phyloP scores from a whole-genome alignment of 2,888 invertebrate species.

The Drosophila subquinaria region DNA sequence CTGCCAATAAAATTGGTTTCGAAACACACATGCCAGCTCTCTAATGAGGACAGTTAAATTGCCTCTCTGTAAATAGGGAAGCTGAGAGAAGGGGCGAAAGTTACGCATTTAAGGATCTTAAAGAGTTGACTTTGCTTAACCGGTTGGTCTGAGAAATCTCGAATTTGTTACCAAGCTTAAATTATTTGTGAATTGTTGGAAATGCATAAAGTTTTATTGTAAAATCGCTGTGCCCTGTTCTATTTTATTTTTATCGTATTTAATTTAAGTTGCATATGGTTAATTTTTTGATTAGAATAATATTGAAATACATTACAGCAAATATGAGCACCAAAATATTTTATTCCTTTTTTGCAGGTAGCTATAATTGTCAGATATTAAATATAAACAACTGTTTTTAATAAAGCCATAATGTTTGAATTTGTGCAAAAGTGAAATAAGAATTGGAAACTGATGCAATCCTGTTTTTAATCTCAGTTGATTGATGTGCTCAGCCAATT shows the following conservation, averaged over 20 bases:
- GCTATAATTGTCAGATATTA: background rate
- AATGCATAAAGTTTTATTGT: background rate
- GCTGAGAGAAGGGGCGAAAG: background rate
- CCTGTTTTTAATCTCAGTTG: conserved; percentile 1
- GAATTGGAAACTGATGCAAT: conserved; percentile 1
- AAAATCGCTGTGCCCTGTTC: background rate
- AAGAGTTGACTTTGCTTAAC: background rate
- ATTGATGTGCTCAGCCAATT: conserved; percentile 1
- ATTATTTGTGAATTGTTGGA: conserved; percentile 4
- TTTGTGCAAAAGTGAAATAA: background rate
- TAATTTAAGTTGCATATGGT: no score
- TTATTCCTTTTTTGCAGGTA: background rate
- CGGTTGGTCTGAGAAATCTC: background rate
- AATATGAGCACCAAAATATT: no score
- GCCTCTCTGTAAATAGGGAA: background rate
- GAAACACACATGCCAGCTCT: background rate
- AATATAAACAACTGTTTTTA: background rate
- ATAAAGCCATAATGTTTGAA: background rate
- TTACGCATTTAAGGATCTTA: background rate
- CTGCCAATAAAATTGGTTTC: background rate
- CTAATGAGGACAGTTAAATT: background rate
- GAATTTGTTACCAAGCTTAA: background rate
- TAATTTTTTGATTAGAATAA: no score
- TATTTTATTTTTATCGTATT: no score
- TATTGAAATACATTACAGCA: no score